Percentiles rank a stretch among this genome's conserved stretches.
These are phyloP conservation scores for Clarias macrocephalus DNA, from an alignment of 2,113 vertebrate genomes.

Conservation along the genomic window DNA sequence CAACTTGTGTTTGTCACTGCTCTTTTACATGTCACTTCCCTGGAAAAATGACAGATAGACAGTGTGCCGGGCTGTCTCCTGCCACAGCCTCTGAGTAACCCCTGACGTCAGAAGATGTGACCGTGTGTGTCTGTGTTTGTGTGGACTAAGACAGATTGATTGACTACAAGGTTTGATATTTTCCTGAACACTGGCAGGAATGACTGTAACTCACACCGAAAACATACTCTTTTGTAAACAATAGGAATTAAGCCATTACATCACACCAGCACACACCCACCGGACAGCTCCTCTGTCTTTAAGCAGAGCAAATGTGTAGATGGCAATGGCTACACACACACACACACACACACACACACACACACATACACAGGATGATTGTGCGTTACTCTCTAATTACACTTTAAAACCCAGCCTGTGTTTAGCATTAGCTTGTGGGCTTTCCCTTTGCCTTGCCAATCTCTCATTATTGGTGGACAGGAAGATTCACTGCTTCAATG, in stretches of 20 bases:
- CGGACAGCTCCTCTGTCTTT: constrained; percentile 39
- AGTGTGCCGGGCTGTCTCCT: not conserved
- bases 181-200: constrained; percentile 28
- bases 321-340: constrained; percentile 1
- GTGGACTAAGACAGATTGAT: not conserved
- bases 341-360: not conserved
- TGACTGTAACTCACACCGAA: constrained; percentile 6
- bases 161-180: constrained; percentile 31
- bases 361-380: constrained; percentile 29
- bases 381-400: constrained; percentile 44
- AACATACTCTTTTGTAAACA: constrained; percentile 24
- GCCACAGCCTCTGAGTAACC: not conserved
- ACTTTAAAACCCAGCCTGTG: constrained; percentile 27
- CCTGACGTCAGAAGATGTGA: not conserved
- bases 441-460: constrained; percentile 24
- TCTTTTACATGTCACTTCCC: constrained; percentile 58
- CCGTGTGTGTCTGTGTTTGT: not conserved
- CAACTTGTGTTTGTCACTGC: constrained; percentile 60
- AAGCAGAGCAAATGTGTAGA: constrained; percentile 21
- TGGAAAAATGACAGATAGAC: not conserved
- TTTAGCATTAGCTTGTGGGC: constrained; percentile 31
- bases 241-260: constrained; percentile 41
- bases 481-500: constrained; percentile 12
- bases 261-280: constrained; percentile 32
- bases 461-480: constrained; percentile 20